Conservation (phyloP, 2,113 vertebrate genomes). For the Butastur rufipennis region DNA sequence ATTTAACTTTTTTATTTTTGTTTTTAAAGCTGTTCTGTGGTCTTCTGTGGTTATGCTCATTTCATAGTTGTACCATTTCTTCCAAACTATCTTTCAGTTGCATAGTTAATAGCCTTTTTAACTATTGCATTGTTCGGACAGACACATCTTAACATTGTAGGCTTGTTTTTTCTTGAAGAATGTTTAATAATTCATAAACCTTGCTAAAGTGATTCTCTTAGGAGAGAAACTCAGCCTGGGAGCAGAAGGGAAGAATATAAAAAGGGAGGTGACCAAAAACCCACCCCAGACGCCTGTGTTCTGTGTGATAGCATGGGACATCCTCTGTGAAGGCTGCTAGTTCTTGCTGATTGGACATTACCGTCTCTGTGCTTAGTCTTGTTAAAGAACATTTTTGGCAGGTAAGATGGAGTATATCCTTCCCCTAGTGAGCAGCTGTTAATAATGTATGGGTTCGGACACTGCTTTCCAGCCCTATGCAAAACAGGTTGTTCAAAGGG, state of each 20-base stretch:
- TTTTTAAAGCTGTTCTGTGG: not conserved
- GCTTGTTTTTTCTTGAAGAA: not conserved
- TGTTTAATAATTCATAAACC: not conserved
- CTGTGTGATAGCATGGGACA: not conserved
- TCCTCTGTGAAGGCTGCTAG: not conserved
- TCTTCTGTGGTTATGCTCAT: not conserved
- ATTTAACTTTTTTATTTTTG: not conserved
- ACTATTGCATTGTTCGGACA: accelerated
- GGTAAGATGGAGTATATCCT: not conserved
- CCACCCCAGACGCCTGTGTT: not conserved
- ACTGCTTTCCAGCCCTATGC: not conserved
- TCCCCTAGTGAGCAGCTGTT: not conserved
- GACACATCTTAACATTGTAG: not conserved
- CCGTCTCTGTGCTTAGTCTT: not conserved
- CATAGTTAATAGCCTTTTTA: not conserved
- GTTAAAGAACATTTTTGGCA: not conserved
- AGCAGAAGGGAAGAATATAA: not conserved
- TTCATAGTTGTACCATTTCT: not conserved
- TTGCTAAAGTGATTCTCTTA: not conserved
- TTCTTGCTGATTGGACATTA: not conserved
- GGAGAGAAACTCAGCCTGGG: not conserved
- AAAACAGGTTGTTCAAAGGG: not conserved
- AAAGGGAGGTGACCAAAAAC: not conserved
- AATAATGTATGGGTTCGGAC: not conserved
- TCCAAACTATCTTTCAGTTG: not conserved